A percentile compares a stretch with the other conserved stretches of the same genome.
These are phyloP conservation scores for Apostichopus japonicus DNA, from an alignment of 35 echinoderm and acorn worm species.

Conservation along the genomic window DNA sequence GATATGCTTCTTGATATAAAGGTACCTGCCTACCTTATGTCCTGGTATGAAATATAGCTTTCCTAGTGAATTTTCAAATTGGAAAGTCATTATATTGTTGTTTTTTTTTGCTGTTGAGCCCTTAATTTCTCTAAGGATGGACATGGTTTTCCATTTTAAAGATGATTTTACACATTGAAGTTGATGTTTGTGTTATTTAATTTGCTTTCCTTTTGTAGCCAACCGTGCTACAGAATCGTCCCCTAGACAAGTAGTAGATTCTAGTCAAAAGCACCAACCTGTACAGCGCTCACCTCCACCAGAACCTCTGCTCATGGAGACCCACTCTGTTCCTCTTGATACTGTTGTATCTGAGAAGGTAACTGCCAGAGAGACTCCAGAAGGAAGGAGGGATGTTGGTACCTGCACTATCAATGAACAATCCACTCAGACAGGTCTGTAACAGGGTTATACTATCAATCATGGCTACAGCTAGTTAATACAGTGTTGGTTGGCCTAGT, in stretches of 20 bases:
- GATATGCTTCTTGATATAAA: too few species aligned
- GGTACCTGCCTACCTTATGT: too few species aligned
- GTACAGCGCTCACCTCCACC: background rate
- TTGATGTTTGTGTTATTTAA: too few species aligned
- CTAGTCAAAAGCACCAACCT: background rate
- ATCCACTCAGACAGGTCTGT: conserved; percentile 60
- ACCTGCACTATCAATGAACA: conserved; percentile 62
- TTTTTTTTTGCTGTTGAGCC: too few species aligned
- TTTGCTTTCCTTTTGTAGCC: background rate
- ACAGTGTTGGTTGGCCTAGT: too few species aligned
- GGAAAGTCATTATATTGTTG: too few species aligned
- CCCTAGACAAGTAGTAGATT: conserved; percentile 34
- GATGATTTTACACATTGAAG: too few species aligned
- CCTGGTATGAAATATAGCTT: too few species aligned
- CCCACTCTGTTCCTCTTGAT: background rate
- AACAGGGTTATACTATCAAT: too few species aligned
- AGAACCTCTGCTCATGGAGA: background rate
- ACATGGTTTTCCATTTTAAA: background rate
- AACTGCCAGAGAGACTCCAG: background rate
- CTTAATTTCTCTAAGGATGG: background rate
- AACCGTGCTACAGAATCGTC: conserved; percentile 6
- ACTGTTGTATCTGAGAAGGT: background rate
- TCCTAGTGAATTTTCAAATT: too few species aligned
- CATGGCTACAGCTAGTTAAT: too few species aligned
- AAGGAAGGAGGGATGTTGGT: conserved; percentile 54